These are phyloP conservation scores for Drosophila anceps DNA, from an alignment of 2,888 invertebrate species.

Conservation along the genomic window DNA sequence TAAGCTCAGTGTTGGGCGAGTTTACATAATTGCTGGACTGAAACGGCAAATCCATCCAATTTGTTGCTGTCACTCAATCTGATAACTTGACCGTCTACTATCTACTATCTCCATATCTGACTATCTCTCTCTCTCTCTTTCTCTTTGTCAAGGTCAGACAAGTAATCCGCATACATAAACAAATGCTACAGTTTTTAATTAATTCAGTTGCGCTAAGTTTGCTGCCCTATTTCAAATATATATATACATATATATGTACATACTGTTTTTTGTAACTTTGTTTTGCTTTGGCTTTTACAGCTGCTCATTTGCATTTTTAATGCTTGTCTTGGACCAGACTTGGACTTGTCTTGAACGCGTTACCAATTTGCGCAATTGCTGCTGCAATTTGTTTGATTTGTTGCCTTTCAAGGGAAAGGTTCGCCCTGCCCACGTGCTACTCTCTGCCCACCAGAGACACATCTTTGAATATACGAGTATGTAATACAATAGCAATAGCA, in stretches of 20 bases:
- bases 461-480: background rate
- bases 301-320: slow-evolving; percentile 63
- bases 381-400: slow-evolving; percentile 59
- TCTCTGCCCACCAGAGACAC: slow-evolving; percentile 24
- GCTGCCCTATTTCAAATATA: slow-evolving; percentile 42
- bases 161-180: slow-evolving; percentile 46
- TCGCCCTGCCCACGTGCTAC: slow-evolving; percentile 48
- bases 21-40: slow-evolving; percentile 62
- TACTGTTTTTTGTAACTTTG: background rate
- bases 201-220: slow-evolving; percentile 79
- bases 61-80: slow-evolving; percentile 51
- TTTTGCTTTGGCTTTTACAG: slow-evolving; percentile 38
- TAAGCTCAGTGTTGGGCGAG: slow-evolving; percentile 20
- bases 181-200: slow-evolving; percentile 75
- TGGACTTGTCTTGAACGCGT: slow-evolving; percentile 40
- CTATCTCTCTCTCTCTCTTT: slow-evolving; percentile 36
- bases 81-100: slow-evolving; percentile 31
- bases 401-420: slow-evolving; percentile 51
- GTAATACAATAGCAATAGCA: slow-evolving; percentile 8
- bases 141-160: slow-evolving; percentile 63
- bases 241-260: background rate
- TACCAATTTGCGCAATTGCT: slow-evolving; percentile 65
- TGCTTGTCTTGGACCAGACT: slow-evolving; percentile 30
- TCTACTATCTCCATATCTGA: slow-evolving; percentile 28
- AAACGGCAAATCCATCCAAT: slow-evolving; percentile 50